Evolutionary conservation across 2,888 invertebrate genomes (phyloP).

Genomic region (Strigamia transsilvanica): DNA sequence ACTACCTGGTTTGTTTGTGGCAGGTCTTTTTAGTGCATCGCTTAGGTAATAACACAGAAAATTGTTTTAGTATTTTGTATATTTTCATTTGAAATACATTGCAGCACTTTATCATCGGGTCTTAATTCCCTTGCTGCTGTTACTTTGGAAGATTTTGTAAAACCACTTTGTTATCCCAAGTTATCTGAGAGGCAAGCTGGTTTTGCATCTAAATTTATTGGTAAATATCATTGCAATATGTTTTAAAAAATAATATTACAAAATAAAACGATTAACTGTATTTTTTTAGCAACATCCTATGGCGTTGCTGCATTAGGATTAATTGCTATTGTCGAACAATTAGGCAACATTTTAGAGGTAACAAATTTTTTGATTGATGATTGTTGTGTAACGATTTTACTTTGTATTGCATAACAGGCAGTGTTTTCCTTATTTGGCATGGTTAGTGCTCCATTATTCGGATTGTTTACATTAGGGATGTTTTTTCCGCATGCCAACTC

Average conservation of each 20-base stretch:
- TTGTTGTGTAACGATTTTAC: not conserved
- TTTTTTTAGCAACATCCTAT: slow-evolving; percentile 70
- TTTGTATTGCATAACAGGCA: slow-evolving; percentile 70
- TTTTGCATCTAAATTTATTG: slow-evolving; percentile 75
- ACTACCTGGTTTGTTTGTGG: slow-evolving; percentile 90
- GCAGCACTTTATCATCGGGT: slow-evolving; percentile 93
- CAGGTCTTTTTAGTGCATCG: slow-evolving; percentile 94
- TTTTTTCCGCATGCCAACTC: slow-evolving; percentile 86
- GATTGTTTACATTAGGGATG: slow-evolving; percentile 87
- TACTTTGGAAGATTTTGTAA: slow-evolving; percentile 85
- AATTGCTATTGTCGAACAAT: slow-evolving; percentile 84
- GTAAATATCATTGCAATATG: no score
- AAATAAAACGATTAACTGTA: no score
- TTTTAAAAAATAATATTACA: no score
- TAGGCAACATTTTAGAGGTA: slow-evolving; percentile 88
- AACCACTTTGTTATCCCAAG: slow-evolving; percentile 73
- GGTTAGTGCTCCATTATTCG: slow-evolving; percentile 86
- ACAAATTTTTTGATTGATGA: slow-evolving; percentile 56
- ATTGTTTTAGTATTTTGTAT: not conserved
- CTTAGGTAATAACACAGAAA: slow-evolving; percentile 74
- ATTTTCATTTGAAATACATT: slow-evolving; percentile 57
- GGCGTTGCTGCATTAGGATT: slow-evolving; percentile 80
- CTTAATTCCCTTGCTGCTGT: slow-evolving; percentile 92
- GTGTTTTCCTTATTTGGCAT: slow-evolving; percentile 88
- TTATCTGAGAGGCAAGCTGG: slow-evolving; percentile 78